phyloP scores from a whole-genome alignment of 1,140 invertebrate species.

The Eumeta japonica region DNA sequence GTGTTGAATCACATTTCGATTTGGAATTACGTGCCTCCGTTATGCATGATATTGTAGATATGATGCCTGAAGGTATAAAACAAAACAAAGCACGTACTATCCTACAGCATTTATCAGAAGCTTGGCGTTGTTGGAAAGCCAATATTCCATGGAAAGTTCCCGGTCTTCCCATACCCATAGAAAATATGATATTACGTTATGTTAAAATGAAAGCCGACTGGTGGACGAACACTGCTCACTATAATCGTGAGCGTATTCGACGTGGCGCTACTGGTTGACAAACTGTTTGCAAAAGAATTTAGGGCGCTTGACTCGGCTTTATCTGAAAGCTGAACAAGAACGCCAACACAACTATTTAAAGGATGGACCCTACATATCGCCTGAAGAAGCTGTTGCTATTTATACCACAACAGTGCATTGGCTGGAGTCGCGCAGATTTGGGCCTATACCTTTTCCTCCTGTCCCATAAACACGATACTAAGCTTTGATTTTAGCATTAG shows the following conservation, averaged over 20 bases:
- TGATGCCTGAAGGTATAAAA: slow-evolving; percentile 99
- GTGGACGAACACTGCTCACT: slow-evolving; percentile 99
- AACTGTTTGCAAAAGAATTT: slow-evolving; percentile 99
- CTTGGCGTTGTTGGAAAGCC: slow-evolving; percentile 99
- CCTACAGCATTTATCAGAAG: slow-evolving; percentile 97
- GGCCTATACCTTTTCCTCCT: slow-evolving; percentile 98
- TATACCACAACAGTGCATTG: slow-evolving; percentile 99
- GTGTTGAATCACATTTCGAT: slow-evolving; percentile 99
- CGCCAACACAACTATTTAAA: slow-evolving; percentile 85
- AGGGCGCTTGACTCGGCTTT: slow-evolving; percentile 91
- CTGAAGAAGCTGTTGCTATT: slow-evolving; percentile 99
- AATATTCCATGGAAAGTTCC: slow-evolving; percentile 99
- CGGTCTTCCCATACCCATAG: slow-evolving; percentile 96
- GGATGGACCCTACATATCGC: slow-evolving; percentile 98
- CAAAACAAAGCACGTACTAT: slow-evolving; percentile 99
- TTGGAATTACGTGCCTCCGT: slow-evolving; percentile 95
- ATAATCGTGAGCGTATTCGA: slow-evolving; percentile 95
- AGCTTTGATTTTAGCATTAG: slow-evolving; percentile 95
- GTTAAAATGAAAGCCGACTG: slow-evolving; percentile 99
- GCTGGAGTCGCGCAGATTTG: slow-evolving; percentile 96
- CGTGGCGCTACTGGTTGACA: slow-evolving; percentile 97
- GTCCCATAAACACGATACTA: slow-evolving; percentile 99
- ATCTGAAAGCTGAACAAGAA: slow-evolving; percentile 98
- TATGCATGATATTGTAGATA: slow-evolving; percentile 99
- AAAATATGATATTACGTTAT: slow-evolving; percentile 99